Percentiles rank a stretch among this genome's conserved stretches.
Evolutionary conservation across 2,113 vertebrate species (phyloP).

Genomic region (Trichechus manatus): DNA sequence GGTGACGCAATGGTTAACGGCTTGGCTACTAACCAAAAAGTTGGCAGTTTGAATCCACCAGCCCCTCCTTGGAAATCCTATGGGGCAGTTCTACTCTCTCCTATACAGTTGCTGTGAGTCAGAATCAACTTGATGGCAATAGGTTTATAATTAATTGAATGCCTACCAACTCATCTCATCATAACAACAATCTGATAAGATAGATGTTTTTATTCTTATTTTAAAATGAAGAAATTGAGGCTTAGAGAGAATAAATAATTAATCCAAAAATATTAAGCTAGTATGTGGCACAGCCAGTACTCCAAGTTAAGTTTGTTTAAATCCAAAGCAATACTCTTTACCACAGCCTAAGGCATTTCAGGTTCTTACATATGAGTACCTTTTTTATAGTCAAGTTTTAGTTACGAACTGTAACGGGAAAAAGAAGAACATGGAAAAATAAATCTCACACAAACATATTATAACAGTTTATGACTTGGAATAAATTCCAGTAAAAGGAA

Average conservation of each 20-base stretch:
- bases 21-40: too few relatives aligned
- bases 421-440: constrained; percentile 53
- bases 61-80: too few relatives aligned
- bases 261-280: constrained; percentile 29
- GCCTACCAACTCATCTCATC: constrained; percentile 18
- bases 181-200: constrained; percentile 28
- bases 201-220: constrained; percentile 2
- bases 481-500: constrained; percentile 49
- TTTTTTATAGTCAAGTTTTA: constrained; percentile 39
- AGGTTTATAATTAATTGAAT: constrained; percentile 36
- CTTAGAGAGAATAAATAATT: not conserved
- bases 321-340: not conserved
- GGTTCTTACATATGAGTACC: constrained; percentile 14
- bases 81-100: too few relatives aligned
- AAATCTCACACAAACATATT: constrained; percentile 19
- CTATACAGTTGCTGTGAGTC: too few relatives aligned
- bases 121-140: too few relatives aligned
- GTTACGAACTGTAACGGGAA: constrained; percentile 43
- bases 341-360: constrained; percentile 35
- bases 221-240: constrained; percentile 58
- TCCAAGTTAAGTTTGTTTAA: not conserved
- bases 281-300: not conserved
- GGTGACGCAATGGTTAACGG: too few relatives aligned
- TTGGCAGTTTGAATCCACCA: too few relatives aligned
- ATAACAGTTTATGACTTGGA: constrained; percentile 1